Base-by-base conservation (phyloP, 2,888 invertebrate species). In the Toxonevra muliebris region DNA sequence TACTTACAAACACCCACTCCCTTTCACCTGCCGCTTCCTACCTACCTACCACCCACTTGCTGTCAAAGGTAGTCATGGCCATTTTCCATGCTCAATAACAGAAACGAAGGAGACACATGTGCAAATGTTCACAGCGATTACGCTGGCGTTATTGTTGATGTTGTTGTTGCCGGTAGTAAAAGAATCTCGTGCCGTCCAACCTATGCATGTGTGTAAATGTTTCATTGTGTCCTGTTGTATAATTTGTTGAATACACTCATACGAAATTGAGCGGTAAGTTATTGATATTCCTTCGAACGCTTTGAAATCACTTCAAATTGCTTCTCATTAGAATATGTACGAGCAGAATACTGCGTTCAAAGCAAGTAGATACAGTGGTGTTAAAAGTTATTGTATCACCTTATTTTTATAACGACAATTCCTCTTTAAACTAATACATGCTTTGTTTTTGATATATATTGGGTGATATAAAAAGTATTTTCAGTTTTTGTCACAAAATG, bases 191-290 rank as follows among this genome's bases (percentile, higher is more conserved):
- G 30, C 7, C 30, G 30, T 7, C 30, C 30, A 7, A 30, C 30
- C 3, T 30, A 30, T 30, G 30, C 30, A 13, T 1, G 20, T 30
- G 61, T 55, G 45, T 58, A 41, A 4, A 53, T 50, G 48, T 50
- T 65, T 41, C 50, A 54, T 57, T 60, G 67, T 68, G 70, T 70
- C 61, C 60, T 68, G 53, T 70, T 70, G 70, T 66, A 60, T 70
- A 70, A 70, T 68, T 68, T 70, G 70, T 70, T 70, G 70, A 43
- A 62, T 63, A 70, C 65, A 70, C 65, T 68, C 43, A 66, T 58
- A 65, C 65, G 60, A 60, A 61, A 60, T 57, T 48, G 68, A 64
- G 64, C 50, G 61, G 67, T 30, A 30, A 30, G 30, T 30, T 30
- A 30, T 30, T 30, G 30, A 30, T 30, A 45, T 54, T 63, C 54